phyloP scores from a whole-genome alignment of 2,888 invertebrate species.

The Micoletzkya japonica region DNA sequence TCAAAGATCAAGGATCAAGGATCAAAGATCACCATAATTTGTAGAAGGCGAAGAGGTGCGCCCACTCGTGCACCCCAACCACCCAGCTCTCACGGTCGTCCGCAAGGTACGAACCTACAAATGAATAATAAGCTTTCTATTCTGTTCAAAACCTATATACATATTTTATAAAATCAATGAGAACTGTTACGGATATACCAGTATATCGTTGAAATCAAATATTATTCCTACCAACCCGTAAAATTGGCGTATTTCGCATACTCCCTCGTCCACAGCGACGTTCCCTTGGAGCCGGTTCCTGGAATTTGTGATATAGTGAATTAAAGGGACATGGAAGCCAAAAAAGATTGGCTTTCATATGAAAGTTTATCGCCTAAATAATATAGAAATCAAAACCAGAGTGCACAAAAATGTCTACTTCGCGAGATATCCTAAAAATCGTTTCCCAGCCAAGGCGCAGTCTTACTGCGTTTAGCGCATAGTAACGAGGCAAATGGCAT shows the following conservation, averaged over 20 bases:
- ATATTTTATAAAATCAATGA: background rate
- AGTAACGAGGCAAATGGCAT: no score
- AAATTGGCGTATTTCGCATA: slow-evolving; percentile 60
- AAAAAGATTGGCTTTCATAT: no score
- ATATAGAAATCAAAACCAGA: no score
- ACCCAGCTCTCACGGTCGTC: slow-evolving; percentile 60
- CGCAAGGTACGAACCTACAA: slow-evolving; percentile 46
- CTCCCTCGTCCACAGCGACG: slow-evolving; percentile 59
- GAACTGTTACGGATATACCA: background rate
- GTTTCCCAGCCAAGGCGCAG: no score
- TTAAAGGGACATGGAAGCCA: no score
- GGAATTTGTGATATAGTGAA: no score
- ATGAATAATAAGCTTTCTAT: background rate
- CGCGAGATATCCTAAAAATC: no score
- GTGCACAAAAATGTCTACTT: no score
- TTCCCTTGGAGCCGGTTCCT: slow-evolving; percentile 59
- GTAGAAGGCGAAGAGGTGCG: slow-evolving; percentile 61
- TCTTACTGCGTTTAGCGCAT: no score
- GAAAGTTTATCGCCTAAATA: no score
- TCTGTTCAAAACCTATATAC: background rate
- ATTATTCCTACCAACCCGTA: slow-evolving; percentile 37
- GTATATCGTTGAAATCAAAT: background rate
- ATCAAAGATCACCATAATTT: slow-evolving; percentile 53
- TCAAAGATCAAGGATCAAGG: background rate
- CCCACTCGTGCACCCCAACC: slow-evolving; percentile 62